Evolutionary conservation across 2,797 vertebrate genomes (phyloP), one percentile per base, ranked within the genome.

Genomic region (Fistularia tabacaria): DNA sequence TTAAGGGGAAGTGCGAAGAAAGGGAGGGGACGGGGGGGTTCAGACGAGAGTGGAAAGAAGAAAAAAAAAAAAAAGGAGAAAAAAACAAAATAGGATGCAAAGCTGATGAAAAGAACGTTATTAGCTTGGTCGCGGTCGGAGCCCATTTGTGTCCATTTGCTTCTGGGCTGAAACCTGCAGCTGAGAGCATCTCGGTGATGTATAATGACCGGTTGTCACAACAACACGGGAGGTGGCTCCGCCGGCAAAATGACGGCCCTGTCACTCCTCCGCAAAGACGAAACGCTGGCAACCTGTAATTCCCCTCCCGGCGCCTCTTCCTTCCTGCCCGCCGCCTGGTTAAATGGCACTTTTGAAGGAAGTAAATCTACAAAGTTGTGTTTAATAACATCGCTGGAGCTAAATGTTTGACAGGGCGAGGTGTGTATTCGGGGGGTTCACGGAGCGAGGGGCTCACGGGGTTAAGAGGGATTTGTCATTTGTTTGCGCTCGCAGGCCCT

Each of bases 131-230:
- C 91, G 91, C 93, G 94, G 94, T 93, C 93, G 91, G 93, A 93
- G 92, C 91, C 94, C 95, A 98, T 98, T 98, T 97, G 93, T 82
- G 93, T 91, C 95, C 94, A 98, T 98, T 98, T 98, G 94, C 93
- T 94, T 97, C 91, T 91, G 91, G 57, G 92, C 86, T 89, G 92
- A 90, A 95, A 94, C 92, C 93, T 92, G 93, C 92, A 94, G 95
- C 94, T 98, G 97, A 97, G 95, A 95, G 95, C 91, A 92, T 90
- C 88, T 93, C 93, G 83, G 66, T 89, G 91, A 93, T 92, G 92
- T 91, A 90, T 99, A 99, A 99, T 98, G 94, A 98, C 89, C 88
- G 94, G 95, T 96, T 99, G 97, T 99, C 97, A 98, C 95, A 98
- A 98, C 95, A 98, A 94, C 89, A 90, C 93, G 92, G 94, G 94